Base-by-base conservation (phyloP, 2,888 invertebrate species). In the Eupithecia pulchellata region DNA sequence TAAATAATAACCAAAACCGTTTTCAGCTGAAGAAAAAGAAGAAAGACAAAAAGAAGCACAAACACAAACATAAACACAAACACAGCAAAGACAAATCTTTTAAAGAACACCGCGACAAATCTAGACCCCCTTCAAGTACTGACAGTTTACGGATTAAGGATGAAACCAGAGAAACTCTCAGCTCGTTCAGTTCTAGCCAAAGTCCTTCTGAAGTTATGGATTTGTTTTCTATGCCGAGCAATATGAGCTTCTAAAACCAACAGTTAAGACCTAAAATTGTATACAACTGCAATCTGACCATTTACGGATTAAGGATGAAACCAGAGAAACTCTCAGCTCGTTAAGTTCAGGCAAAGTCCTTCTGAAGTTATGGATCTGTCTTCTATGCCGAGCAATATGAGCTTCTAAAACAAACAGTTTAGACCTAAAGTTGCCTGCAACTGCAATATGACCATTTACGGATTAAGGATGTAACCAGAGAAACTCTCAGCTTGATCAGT, bases 11-110 rank as follows among this genome's bases (percentile, higher is more conserved):
- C 47, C 8, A 29, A 32, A 66, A 67, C n/a, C 17, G 42, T 63
- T 81, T 77, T 17, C 82, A 96, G 93, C 84, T 91, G 5, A 96
- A 96, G 89, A 97, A 97, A 89, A 96, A 96, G 89, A 97, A 97
- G 86, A 97, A 97, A 81, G 96, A 97, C 62, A 97, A 97, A 80
- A 96, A 97, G 82, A 97, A 97, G 83, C 96, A 98, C 89, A 98
- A 98, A 86, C 98, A 98, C 86, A 98, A 98, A 86, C 98, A 98
- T 84, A 98, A 98, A 84, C 97, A 98, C 85, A 98, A 97, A 81
- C 97, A 98, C 85, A 97, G 91, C 84, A 92, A 92, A 79, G 92
- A 92, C 55, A 91, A 90, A 71, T 77, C 81, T 2, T 78, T 81
- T 14, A 89, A 96, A 83, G 95, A 96, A 1, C 86, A 90, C 39